Evolutionary conservation across 2,797 vertebrate genomes (phyloP).

Genomic region (Sphenopsis melanotis): DNA sequence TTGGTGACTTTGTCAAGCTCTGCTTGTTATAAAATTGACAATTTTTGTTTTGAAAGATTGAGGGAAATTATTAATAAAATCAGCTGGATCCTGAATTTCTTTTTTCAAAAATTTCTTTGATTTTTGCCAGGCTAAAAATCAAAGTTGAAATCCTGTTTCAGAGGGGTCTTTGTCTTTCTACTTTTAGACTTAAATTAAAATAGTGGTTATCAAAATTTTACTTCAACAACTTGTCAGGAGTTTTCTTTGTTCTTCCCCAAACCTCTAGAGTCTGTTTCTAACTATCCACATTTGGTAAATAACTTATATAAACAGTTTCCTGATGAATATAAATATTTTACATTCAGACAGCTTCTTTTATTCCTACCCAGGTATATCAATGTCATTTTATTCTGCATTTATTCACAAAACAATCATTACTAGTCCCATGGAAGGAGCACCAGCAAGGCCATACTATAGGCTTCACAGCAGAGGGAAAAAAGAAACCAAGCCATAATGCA

Average conservation of each 20-base stretch:
- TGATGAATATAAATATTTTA: not conserved
- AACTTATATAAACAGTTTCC: not conserved
- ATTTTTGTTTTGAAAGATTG: not conserved
- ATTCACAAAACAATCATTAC: not conserved
- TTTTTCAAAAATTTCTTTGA: not conserved
- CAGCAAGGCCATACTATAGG: not conserved
- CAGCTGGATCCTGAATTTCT: not conserved
- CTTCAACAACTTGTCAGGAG: not conserved
- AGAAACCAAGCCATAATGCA: not conserved
- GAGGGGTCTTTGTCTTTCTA: not conserved
- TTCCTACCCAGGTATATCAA: not conserved
- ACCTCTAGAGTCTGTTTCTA: not conserved
- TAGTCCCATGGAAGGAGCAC: not conserved
- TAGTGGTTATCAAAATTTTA: not conserved
- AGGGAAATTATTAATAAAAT: not conserved
- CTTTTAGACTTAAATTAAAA: not conserved
- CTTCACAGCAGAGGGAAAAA: not conserved
- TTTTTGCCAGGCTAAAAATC: not conserved
- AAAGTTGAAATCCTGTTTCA: not conserved
- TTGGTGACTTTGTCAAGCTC: not conserved
- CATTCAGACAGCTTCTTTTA: not conserved
- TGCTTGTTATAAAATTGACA: not conserved
- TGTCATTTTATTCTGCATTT: not conserved
- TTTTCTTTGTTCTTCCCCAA: not conserved
- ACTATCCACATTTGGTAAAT: not conserved